Base-by-base conservation (phyloP, 2,797 vertebrate genomes). In the Tympanoctomys barrerae region DNA sequence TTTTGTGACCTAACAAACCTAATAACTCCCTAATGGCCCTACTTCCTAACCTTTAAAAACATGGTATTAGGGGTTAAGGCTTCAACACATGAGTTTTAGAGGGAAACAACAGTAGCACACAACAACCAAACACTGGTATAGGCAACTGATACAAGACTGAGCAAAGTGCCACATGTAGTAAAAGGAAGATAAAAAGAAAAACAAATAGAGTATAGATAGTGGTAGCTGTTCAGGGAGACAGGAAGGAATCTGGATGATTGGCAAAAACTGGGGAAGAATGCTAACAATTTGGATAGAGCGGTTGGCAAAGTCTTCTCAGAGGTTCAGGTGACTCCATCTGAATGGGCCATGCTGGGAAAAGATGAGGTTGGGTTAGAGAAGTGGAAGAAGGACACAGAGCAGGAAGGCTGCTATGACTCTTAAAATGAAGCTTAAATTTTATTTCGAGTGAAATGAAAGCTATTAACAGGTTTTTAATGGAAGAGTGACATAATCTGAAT, bases 351-450 rank as follows among this genome's bases (percentile, higher is more conserved):
- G 0, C 49, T 66, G 5, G 24, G 54, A 39, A 16, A 66, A 86
- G 10, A 91, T 49, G n/a, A 46, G 18, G 52, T 90, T 52, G 52
- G 33, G 3, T 73, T 79, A 66, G 10, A 87, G 54, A 80, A 26
- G 4, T 10, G 33, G 73, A 81, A 85, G 71, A 77, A 77, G 28
- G 12, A 3, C 70, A 59, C n/a, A 28, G 59, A 73, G n/a, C 39
- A 28, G 31, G 46, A 88, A 80, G 26, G 26, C 26, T 22, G 26
- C 26, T 86, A 4, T 22, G 75, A 77, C 54, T 89, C n/a, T 31
- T 28, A 83, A 54, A 62, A 66, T 66, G 71, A 84, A 89, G 7
- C 7, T 78, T 18, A 80, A 16, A 94, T 49, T 90, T 96, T 86
- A 39, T 79, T 89, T 49, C 52, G 19, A 54, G 16, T n/a, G 13